Evolutionary conservation across 2,888 invertebrate species (phyloP).

Genomic region (Ernsta delagoae): DNA sequence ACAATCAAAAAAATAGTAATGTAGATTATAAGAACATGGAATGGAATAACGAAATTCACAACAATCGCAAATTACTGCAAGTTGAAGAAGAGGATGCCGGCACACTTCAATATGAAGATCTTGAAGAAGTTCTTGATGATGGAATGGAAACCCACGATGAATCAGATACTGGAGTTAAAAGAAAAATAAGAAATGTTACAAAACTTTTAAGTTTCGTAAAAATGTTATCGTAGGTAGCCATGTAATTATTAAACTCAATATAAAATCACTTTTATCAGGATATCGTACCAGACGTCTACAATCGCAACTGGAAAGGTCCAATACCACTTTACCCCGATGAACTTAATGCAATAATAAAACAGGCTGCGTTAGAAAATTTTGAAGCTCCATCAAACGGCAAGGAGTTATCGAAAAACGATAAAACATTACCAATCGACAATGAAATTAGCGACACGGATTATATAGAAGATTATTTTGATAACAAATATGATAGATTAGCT

Average conservation of each 20-base stretch:
- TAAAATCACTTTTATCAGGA: not conserved
- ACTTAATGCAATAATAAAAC: constrained; percentile 57
- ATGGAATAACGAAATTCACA: not conserved
- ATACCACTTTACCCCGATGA: constrained; percentile 70
- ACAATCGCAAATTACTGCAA: constrained; percentile 58
- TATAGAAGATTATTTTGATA: constrained; percentile 61
- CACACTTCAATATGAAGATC: constrained; percentile 52
- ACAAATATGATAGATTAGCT: constrained; percentile 57
- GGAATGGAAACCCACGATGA: constrained; percentile 47
- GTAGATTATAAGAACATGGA: not conserved
- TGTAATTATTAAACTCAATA: not conserved
- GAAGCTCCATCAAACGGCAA: constrained; percentile 46
- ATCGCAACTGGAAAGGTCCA: constrained; percentile 69
- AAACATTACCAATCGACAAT: constrained; percentile 38
- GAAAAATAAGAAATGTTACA: too few relatives aligned
- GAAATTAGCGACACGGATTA: constrained; percentile 60
- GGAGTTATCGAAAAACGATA: constrained; percentile 44
- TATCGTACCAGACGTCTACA: constrained; percentile 46
- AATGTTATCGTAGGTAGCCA: too few relatives aligned
- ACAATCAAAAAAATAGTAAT: not conserved
- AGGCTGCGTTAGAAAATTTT: constrained; percentile 49
- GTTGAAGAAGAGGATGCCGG: constrained; percentile 54
- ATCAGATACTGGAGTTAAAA: too few relatives aligned
- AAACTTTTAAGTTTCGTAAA: too few relatives aligned
- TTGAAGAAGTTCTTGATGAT: constrained; percentile 60